These are phyloP conservation scores for Syrphus vitripennis DNA, from an alignment of 2,888 invertebrate genomes.

Conservation along the genomic window DNA sequence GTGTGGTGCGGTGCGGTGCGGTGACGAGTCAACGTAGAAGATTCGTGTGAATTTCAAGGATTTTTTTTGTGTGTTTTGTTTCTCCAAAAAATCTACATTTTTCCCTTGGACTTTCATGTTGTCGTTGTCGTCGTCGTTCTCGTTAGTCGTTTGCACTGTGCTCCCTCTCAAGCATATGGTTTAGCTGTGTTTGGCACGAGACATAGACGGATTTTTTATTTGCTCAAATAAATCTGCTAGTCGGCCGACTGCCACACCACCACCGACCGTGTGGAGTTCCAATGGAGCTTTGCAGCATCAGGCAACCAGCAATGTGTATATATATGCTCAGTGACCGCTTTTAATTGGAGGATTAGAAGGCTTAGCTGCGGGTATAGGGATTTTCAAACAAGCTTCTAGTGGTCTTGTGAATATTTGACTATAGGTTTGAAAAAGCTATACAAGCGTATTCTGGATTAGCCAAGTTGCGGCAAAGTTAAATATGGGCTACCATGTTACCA, in stretches of 20 bases:
- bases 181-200: slow-evolving; percentile 34
- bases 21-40: background rate
- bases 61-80: slow-evolving; percentile 20
- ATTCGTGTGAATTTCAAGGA: slow-evolving; percentile 48
- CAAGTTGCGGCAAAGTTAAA: slow-evolving; percentile 11
- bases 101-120: background rate
- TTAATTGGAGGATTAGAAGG: slow-evolving; percentile 68
- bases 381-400: slow-evolving; percentile 55
- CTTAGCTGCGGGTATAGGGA: slow-evolving; percentile 29
- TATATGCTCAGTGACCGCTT: slow-evolving; percentile 33
- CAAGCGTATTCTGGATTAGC: background rate
- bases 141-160: slow-evolving; percentile 24
- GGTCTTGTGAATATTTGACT: slow-evolving; percentile 55
- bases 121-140: slow-evolving; percentile 1
- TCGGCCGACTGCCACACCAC: background rate
- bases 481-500: background rate
- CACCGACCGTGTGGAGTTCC: background rate
- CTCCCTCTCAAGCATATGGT: slow-evolving; percentile 31
- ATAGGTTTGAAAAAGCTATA: background rate
- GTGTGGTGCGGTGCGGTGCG: background rate
- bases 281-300: background rate
- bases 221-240: slow-evolving; percentile 57
- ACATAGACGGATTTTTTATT: slow-evolving; percentile 54
- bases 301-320: background rate
- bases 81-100: background rate